Evolutionary conservation across 2,888 invertebrate species (phyloP).

Genomic region (Nomada flava): DNA sequence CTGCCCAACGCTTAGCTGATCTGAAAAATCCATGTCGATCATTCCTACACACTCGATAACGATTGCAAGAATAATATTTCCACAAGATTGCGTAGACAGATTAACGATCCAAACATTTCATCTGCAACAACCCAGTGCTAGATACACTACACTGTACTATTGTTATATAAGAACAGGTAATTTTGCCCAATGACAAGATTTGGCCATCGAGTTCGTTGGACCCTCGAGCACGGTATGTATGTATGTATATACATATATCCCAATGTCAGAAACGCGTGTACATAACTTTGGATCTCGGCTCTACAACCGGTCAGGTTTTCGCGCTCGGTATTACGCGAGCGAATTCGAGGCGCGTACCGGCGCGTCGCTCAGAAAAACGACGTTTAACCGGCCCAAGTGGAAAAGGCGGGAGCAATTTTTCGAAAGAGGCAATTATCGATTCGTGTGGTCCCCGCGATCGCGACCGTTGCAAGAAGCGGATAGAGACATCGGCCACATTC

Average conservation of each 20-base stretch:
- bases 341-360: conserved; percentile 72
- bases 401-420: conserved; percentile 82
- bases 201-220: conserved; percentile 57
- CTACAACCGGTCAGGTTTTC: conserved; percentile 62
- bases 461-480: conserved; percentile 80
- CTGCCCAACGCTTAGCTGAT: too few relatives aligned
- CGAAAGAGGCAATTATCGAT: conserved; percentile 83
- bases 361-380: conserved; percentile 74
- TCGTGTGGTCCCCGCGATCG: conserved; percentile 82
- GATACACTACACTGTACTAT: neutral
- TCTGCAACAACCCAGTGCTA: too few relatives aligned
- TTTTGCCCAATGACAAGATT: conserved; percentile 1
- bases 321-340: conserved; percentile 64
- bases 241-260: conserved; percentile 5
- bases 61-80: too few relatives aligned
- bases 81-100: too few relatives aligned
- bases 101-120: too few relatives aligned
- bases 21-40: too few relatives aligned
- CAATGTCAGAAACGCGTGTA: conserved; percentile 6
- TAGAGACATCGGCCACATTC: conserved; percentile 84
- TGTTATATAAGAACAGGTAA: neutral
- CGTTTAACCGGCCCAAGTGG: conserved; percentile 78
- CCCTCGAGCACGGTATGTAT: conserved; percentile 23
- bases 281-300: conserved; percentile 18
- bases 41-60: too few relatives aligned